Evolutionary conservation across 2,888 invertebrate species (phyloP).

Genomic region (Parasteatoda lunata): DNA sequence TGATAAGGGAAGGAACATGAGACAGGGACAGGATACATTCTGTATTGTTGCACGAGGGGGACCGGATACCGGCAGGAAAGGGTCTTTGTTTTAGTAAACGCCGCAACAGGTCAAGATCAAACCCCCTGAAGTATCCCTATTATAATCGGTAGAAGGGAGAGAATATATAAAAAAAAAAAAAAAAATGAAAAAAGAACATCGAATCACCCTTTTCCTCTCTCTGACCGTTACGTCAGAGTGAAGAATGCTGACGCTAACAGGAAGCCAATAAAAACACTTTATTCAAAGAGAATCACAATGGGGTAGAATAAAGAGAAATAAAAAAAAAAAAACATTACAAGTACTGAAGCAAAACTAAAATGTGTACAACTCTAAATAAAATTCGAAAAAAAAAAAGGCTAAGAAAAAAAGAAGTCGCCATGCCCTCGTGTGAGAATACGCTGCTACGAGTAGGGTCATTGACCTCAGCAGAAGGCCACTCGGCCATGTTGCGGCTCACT

Average conservation of each 20-base stretch:
- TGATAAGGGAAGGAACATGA: no score
- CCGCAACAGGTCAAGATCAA: constrained; percentile 41
- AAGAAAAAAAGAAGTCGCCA: constrained; percentile 17
- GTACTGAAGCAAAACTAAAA: constrained; percentile 59
- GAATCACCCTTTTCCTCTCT: constrained; percentile 38
- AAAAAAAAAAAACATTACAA: constrained; percentile 32
- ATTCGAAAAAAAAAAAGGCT: constrained; percentile 23
- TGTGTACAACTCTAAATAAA: constrained; percentile 53
- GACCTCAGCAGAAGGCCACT: constrained; percentile 61
- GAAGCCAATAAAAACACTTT: constrained; percentile 58
- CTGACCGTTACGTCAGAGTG: constrained; percentile 60
- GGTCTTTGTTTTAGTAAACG: constrained; percentile 44
- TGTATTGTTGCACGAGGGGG: neutral
- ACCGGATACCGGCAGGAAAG: constrained; percentile 28
- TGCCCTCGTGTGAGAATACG: constrained; percentile 55
- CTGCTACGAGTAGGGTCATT: constrained; percentile 46
- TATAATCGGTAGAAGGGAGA: constrained; percentile 14
- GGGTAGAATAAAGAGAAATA: constrained; percentile 25
- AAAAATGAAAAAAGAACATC: constrained; percentile 21
- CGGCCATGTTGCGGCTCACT: constrained; percentile 56
- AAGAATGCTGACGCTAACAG: constrained; percentile 56
- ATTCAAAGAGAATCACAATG: constrained; percentile 53
- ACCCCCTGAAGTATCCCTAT: constrained; percentile 16
- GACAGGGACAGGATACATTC: no score
- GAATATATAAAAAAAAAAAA: constrained; percentile 16